These are phyloP conservation scores for Lateolabrax maculatus DNA, from an alignment of 2,797 vertebrate genomes.

Conservation along the genomic window DNA sequence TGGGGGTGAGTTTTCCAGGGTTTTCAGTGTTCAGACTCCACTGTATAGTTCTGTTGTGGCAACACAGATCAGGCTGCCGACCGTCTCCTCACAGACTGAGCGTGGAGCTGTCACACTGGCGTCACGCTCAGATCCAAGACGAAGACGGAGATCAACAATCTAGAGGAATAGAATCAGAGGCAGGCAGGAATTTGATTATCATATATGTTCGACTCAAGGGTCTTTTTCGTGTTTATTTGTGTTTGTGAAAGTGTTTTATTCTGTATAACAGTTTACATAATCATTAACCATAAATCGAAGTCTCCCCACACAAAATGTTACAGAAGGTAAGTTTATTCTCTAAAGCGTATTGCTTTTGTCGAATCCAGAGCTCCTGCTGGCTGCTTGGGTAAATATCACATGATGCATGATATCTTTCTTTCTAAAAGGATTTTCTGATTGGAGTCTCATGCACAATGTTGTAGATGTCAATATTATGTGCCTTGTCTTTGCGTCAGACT, in stretches of 20 bases:
- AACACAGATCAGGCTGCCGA: constrained; percentile 56
- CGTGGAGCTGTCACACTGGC: constrained; percentile 24
- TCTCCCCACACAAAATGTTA: background rate
- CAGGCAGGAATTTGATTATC: constrained; percentile 5
- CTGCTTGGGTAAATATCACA: constrained; percentile 66
- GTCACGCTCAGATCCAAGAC: constrained; percentile 35
- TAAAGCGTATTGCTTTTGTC: constrained; percentile 47
- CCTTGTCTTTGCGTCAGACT: constrained; percentile 21
- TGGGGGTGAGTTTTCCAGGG: constrained; percentile 69
- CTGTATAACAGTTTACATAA: background rate
- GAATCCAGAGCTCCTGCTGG: constrained; percentile 43
- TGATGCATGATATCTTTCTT: constrained; percentile 52
- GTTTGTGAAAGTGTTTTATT: background rate
- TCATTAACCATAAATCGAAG: background rate
- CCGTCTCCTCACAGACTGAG: constrained; percentile 23
- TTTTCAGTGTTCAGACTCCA: constrained; percentile 62
- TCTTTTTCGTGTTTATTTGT: background rate
- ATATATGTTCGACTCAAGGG: background rate
- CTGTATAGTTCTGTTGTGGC: constrained; percentile 64
- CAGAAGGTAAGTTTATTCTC: constrained; percentile 5
- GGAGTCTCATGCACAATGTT: constrained; percentile 37
- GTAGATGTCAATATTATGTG: constrained; percentile 61
- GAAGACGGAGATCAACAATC: constrained; percentile 75
- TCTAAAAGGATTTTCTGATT: constrained; percentile 58
- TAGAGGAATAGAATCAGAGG: constrained; percentile 60